phyloP scores from a whole-genome alignment of 2,113 vertebrate genomes.

The Heterocephalus glaber region DNA sequence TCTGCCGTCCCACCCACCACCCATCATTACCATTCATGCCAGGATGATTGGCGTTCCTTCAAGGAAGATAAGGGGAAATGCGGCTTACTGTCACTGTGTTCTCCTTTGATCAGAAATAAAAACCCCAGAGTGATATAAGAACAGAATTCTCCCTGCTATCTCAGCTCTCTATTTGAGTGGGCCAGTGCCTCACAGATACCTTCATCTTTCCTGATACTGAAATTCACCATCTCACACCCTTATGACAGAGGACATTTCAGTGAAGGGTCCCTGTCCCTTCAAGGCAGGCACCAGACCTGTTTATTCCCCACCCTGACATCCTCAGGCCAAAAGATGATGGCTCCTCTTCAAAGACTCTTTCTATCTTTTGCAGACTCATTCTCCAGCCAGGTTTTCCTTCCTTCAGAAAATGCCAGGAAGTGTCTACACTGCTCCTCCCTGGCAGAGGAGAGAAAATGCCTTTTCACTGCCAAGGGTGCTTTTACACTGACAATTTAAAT shows the following conservation, averaged over 20 bases:
- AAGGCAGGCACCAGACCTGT: not conserved
- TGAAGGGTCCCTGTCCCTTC: not conserved
- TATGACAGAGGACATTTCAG: not conserved
- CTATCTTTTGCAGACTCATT: constrained; percentile 35
- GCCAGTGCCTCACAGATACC: not conserved
- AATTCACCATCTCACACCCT: not conserved
- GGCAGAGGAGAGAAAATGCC: not conserved
- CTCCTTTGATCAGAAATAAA: not conserved
- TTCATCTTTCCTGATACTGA: not conserved
- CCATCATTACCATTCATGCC: not conserved
- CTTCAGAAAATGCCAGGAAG: constrained; percentile 53
- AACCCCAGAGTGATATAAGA: not conserved
- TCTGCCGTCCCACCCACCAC: not conserved
- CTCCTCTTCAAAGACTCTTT: constrained; percentile 6
- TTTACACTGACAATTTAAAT: constrained; percentile 1
- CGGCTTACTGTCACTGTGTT: not conserved
- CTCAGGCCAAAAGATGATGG: not conserved
- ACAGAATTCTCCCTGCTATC: not conserved
- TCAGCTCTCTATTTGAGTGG: not conserved
- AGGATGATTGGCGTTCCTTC: not conserved
- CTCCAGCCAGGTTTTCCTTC: not conserved
- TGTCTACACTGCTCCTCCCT: not conserved
- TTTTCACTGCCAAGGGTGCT: not conserved
- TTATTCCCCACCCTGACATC: not conserved
- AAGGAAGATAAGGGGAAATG: not conserved